Base-by-base conservation (phyloP, 2,113 vertebrate species). In the Cathartes aura region DNA sequence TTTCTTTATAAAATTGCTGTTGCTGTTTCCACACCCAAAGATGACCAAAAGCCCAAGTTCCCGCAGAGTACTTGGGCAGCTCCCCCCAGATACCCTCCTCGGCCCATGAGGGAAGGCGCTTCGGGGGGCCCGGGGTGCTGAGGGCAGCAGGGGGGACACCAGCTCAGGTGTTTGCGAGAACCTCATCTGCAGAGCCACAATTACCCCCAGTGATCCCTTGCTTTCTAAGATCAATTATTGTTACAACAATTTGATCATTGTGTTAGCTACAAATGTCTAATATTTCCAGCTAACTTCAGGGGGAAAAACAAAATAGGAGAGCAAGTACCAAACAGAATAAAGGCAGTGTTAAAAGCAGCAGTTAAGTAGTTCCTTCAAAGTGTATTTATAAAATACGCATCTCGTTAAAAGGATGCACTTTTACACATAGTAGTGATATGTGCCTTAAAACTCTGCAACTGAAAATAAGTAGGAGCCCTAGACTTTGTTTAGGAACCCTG, bases 181-280 rank as follows among this genome's bases (percentile, higher is more conserved):
- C 23, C 43, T 55, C 2, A 7, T 13, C 27, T 2, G 1, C 45
- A 64, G 22, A 82, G 47, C 34, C 71, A 58, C 21, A 23, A 12
- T 9, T 0, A 1, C 11, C 12, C 21, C 13, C 1, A 0, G 21
- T 0, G 0, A 50, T 53, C 43, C 38, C 43, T 63, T 56, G n/a
- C 15, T 71, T 93, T 83, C 64, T 18, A 32, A 81, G 32, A 74
- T 40, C 32, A 76, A 26, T 17, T 81, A 22, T 53, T 90, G 71
- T 48, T 64, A 15, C 24, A 70, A 55, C 53, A 82, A 73, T 58
- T 26, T n/a, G 52, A 86, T 62, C 26, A 24, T 4, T 27, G 8
- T 13, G 10, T 50, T 81, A 55, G 32, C n/a, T 74, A 82, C 47
- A 67, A 81, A 60, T 8, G 19, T 63, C 47, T 63, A 67, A 15